Evolutionary conservation across 2,797 vertebrate genomes (phyloP).

Genomic region (Clamator glandarius): DNA sequence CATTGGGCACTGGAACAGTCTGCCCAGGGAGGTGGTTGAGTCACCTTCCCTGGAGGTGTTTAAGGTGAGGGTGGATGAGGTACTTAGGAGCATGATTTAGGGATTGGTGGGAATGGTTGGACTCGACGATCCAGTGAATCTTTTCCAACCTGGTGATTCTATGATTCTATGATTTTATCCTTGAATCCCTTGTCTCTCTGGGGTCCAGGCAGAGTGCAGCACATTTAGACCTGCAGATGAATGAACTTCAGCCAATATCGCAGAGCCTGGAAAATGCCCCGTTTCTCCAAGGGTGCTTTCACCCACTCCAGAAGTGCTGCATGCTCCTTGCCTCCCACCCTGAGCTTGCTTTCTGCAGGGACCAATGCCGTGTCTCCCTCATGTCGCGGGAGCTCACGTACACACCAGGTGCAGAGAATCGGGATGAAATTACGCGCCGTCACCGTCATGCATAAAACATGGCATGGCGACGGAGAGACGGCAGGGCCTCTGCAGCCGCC

Average conservation of each 20-base stretch:
- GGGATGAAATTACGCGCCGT: conserved; percentile 72
- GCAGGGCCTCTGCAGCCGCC: no score
- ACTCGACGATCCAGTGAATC: no score
- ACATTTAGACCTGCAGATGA: background rate
- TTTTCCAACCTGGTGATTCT: no score
- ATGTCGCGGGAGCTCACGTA: conserved; percentile 7
- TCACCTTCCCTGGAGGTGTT: no score
- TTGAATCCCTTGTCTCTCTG: rapidly evolving
- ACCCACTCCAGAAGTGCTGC: rapidly evolving
- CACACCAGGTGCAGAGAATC: background rate
- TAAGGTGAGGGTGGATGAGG: no score
- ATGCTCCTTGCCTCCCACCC: background rate
- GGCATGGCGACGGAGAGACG: conserved; percentile 39
- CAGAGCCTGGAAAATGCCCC: no score
- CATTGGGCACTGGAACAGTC: no score
- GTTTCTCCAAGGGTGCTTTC: rapidly evolving
- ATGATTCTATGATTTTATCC: no score
- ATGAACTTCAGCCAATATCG: rapidly evolving
- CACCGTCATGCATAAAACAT: conserved; percentile 84
- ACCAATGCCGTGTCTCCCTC: background rate
- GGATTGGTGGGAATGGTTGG: no score
- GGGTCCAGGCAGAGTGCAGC: rapidly evolving
- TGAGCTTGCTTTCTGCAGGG: background rate
- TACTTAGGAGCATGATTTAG: no score
- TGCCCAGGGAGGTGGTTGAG: no score